phyloP scores from a whole-genome alignment of 2,797 vertebrate genomes.

The Sitta carolinensis region DNA sequence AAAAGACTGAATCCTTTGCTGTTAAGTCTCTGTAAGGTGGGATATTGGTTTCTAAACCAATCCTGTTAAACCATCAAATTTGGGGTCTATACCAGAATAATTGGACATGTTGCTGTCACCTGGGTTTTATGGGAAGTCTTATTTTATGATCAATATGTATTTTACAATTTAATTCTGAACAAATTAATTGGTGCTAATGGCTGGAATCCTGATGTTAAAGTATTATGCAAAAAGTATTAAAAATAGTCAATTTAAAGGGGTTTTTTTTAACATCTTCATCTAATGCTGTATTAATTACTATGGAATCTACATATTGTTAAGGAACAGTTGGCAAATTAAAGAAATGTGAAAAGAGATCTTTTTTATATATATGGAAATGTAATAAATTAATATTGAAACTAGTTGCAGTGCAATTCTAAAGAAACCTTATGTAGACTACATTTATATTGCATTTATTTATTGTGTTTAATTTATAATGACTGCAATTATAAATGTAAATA shows the following conservation, averaged over 20 bases:
- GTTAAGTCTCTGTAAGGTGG: neutral
- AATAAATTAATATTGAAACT: conserved; percentile 57
- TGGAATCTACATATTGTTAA: neutral
- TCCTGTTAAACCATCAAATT: neutral
- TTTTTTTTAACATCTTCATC: conserved; percentile 37
- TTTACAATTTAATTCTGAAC: conserved; percentile 20
- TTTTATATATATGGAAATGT: conserved; percentile 43
- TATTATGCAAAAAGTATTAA: conserved; percentile 12
- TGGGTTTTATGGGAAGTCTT: neutral
- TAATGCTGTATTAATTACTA: conserved; percentile 32
- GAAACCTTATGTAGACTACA: neutral
- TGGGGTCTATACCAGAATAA: neutral
- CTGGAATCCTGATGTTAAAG: conserved; percentile 7
- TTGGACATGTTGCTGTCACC: neutral
- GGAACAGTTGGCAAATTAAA: conserved; percentile 32
- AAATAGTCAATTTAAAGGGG: neutral
- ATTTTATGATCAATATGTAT: neutral
- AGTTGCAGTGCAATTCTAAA: conserved; percentile 30
- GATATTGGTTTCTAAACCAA: neutral
- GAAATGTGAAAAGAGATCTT: conserved; percentile 43
- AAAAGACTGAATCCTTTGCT: neutral
- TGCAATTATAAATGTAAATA: conserved; percentile 62
- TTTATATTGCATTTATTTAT: conserved; percentile 61
- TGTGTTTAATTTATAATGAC: conserved; percentile 17
- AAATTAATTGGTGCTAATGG: conserved; percentile 50